Evolutionary conservation across 2,888 invertebrate species (phyloP).

Genomic region (Morpho deidamia): DNA sequence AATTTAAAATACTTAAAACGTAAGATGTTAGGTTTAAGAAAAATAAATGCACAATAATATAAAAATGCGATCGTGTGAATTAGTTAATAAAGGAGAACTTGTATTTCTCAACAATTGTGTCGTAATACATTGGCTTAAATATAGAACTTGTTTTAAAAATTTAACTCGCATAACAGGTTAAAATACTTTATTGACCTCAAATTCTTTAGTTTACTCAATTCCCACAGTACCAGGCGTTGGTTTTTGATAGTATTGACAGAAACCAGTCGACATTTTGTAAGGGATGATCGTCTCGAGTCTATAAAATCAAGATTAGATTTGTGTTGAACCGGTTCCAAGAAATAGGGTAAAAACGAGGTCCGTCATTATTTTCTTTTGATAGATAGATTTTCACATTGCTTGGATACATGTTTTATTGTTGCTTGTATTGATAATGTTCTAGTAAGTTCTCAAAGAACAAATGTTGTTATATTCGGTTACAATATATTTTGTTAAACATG

Average conservation of each 20-base stretch:
- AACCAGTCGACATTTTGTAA: constrained; percentile 7
- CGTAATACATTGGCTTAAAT: background rate
- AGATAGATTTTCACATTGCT: no score
- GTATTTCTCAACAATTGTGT: background rate
- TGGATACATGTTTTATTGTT: no score
- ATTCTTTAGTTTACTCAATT: constrained; percentile 36
- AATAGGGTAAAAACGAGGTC: constrained; percentile 14
- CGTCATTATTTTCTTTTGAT: no score
- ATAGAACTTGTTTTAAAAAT: constrained; percentile 15
- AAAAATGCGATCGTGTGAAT: background rate
- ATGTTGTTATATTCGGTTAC: no score
- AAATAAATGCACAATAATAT: background rate
- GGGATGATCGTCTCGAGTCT: constrained; percentile 31
- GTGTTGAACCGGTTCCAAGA: constrained; percentile 16
- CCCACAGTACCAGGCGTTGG: constrained; percentile 39
- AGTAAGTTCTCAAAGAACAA: no score
- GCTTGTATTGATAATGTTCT: no score
- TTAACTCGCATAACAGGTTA: constrained; percentile 39
- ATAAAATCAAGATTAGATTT: constrained; percentile 24
- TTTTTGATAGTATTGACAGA: background rate
- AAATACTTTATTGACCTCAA: constrained; percentile 25
- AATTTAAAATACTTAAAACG: no score
- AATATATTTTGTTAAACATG: no score
- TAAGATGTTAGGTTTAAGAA: no score
- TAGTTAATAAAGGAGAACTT: background rate